These are phyloP conservation scores for Epinephelus moara DNA, from an alignment of 2,113 vertebrate species.

Conservation along the genomic window DNA sequence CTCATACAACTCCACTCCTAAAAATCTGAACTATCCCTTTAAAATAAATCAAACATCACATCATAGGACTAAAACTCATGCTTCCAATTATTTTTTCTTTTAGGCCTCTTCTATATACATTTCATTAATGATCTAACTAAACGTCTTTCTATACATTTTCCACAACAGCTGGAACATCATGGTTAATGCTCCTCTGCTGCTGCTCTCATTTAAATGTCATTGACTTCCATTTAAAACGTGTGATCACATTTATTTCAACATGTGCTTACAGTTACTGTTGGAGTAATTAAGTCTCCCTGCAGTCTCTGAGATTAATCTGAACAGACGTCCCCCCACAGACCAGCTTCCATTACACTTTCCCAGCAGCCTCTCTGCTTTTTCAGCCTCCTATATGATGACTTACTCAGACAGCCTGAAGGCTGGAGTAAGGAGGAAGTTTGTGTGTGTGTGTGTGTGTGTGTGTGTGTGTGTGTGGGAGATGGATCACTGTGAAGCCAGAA, in stretches of 20 bases:
- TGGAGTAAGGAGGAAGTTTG: slow-evolving; percentile 4
- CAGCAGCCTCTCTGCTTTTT: slow-evolving; percentile 55
- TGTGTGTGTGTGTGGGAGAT: slow-evolving; percentile 48
- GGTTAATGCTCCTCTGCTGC: slow-evolving; percentile 15
- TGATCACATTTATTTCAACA: slow-evolving; percentile 64
- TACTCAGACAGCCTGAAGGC: slow-evolving; percentile 65
- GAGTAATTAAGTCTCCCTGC: slow-evolving; percentile 63
- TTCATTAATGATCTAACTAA: slow-evolving; percentile 45
- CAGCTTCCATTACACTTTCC: slow-evolving; percentile 52
- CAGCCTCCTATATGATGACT: slow-evolving; percentile 56
- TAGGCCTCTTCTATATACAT: slow-evolving; percentile 5
- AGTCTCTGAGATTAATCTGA: slow-evolving; percentile 70
- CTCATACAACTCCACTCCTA: no score
- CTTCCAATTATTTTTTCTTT: no score
- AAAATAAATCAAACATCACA: no score
- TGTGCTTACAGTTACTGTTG: slow-evolving; percentile 66
- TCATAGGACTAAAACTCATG: no score
- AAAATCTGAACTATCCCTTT: no score
- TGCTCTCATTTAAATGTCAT: slow-evolving; percentile 45
- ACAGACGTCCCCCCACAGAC: slow-evolving; percentile 54
- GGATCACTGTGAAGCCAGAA: slow-evolving; percentile 55
- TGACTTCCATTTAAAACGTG: slow-evolving; percentile 40
- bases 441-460: not conserved
- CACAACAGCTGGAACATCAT: slow-evolving; percentile 18
- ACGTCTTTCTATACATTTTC: slow-evolving; percentile 48